Base-by-base conservation (phyloP, 2,888 invertebrate genomes). In the Euspilapteryx auroguttella region DNA sequence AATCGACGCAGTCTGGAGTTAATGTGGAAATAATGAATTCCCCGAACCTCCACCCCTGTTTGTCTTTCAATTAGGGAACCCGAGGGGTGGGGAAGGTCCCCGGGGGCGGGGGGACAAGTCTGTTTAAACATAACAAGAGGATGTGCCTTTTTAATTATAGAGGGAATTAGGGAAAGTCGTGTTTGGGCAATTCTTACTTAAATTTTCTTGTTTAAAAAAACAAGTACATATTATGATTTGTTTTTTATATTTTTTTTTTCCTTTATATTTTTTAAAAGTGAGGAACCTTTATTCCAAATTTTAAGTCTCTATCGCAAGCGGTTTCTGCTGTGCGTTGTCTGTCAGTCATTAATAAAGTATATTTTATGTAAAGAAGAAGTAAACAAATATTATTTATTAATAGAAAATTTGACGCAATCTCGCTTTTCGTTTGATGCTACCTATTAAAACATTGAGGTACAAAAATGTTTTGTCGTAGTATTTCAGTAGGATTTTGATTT, bases 31-130 rank as follows among this genome's bases (percentile, higher is more conserved):
- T 71, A 73, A 73, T 73, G 65, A 69, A 66, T 69, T 68, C 66
- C 57, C 49, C 48, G 64, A 68, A 65, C 52, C 54, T 49, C 44
- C 51, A 36, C 61, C 66, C 64, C 57, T 66, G 58, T 71, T 75
- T 75, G 73, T 71, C 58, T 76, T 76, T 75, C 75, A 75, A 76
- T 76, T 75, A 73, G 55, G 48, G 42, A 39, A 39, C 51, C 61
- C 57, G 53, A 14, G 25, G 48, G 55, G 58, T 40, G 38, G 35
- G 33, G 2, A 3, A 11, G 20, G 9, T n/a, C 40, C 40, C 42
- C 31, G 34, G 38, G 40, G 27, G 12, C 9, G 25, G 14, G 14
- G 13, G 12, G 21, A 24, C 7, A 40, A 42, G 42, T 45, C 47
- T 51, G 49, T 53, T 65, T 57, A 64, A 63, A 64, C 55, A 29